phyloP scores from a whole-genome alignment of 1,140 invertebrate species.

The Hycleus phaleratus region DNA sequence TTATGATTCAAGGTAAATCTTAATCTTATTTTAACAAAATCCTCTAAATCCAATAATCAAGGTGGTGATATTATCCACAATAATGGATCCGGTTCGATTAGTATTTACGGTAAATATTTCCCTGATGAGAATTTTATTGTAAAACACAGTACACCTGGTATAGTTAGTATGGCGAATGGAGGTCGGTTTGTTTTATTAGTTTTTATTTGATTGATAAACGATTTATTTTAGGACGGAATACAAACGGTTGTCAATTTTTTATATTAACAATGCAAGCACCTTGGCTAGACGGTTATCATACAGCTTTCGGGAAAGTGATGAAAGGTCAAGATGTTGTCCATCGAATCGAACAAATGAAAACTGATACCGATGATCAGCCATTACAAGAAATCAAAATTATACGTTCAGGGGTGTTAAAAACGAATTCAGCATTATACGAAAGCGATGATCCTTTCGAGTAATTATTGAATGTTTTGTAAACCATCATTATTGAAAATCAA shows the following conservation, averaged over 20 bases:
- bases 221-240: conserved; percentile 48
- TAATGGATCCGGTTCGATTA: conserved; percentile 69
- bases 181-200: conserved; percentile 51
- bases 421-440: conserved; percentile 52
- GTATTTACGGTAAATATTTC: conserved; percentile 89
- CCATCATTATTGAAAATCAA: conserved; percentile 12
- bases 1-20: conserved; percentile 79
- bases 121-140: conserved; percentile 91
- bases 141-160: conserved; percentile 80
- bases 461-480: conserved; percentile 28
- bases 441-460: conserved; percentile 65
- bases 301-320: conserved; percentile 81
- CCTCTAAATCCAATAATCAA: conserved; percentile 29
- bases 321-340: conserved; percentile 79
- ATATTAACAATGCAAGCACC: conserved; percentile 82
- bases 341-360: conserved; percentile 73
- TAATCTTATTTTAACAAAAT: conserved; percentile 13
- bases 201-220: background rate
- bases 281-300: conserved; percentile 89
- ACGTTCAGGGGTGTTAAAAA: conserved; percentile 54
- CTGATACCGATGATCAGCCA: conserved; percentile 66
- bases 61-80: conserved; percentile 72
- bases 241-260: conserved; percentile 95
- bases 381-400: conserved; percentile 57
- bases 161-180: conserved; percentile 94